A percentile compares a stretch with the other conserved stretches of the same genome.
phyloP scores from a whole-genome alignment of 2,797 vertebrate species.

The Aeoliscus strigatus region DNA sequence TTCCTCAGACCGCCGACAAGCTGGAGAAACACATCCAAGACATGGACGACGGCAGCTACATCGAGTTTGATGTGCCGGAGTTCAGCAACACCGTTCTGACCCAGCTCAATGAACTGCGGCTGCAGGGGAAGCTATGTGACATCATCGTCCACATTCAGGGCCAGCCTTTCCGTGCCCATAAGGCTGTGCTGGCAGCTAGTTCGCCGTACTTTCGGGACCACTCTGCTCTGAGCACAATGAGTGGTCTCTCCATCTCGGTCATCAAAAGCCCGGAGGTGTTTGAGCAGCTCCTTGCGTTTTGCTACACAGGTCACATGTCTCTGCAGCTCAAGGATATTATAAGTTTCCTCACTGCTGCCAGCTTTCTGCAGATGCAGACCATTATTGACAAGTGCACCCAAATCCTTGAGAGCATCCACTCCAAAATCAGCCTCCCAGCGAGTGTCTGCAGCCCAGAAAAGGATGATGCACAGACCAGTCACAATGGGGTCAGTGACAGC shows the following conservation, averaged over 20 bases:
- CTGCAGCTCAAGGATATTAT: constrained; percentile 96
- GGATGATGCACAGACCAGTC: constrained; percentile 68
- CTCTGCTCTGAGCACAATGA: constrained; percentile 98
- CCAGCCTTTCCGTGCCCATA: constrained; percentile 94
- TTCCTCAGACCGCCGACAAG: constrained; percentile 68
- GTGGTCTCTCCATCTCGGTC: constrained; percentile 92
- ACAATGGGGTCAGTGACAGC: constrained; percentile 63
- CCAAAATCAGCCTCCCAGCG: constrained; percentile 90
- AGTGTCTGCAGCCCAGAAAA: constrained; percentile 76
- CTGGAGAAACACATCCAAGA: constrained; percentile 80
- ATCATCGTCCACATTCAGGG: constrained; percentile 97
- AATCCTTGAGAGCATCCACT: constrained; percentile 94
- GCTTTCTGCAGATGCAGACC: constrained; percentile 98
- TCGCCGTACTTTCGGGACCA: constrained; percentile 98
- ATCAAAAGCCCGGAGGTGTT: constrained; percentile 95
- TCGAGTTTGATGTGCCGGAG: constrained; percentile 95
- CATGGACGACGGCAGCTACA: constrained; percentile 94
- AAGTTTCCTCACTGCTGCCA: constrained; percentile 95
- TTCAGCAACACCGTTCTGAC: constrained; percentile 96
- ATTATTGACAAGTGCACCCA: constrained; percentile 97
- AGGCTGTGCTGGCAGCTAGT: constrained; percentile 95
- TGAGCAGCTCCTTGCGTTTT: constrained; percentile 94
- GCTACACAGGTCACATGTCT: constrained; percentile 92
- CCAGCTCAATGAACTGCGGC: constrained; percentile 94
- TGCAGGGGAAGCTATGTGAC: constrained; percentile 94